Base-by-base conservation (phyloP, 2,797 vertebrate species). In the Tiaroga cobitis region DNA sequence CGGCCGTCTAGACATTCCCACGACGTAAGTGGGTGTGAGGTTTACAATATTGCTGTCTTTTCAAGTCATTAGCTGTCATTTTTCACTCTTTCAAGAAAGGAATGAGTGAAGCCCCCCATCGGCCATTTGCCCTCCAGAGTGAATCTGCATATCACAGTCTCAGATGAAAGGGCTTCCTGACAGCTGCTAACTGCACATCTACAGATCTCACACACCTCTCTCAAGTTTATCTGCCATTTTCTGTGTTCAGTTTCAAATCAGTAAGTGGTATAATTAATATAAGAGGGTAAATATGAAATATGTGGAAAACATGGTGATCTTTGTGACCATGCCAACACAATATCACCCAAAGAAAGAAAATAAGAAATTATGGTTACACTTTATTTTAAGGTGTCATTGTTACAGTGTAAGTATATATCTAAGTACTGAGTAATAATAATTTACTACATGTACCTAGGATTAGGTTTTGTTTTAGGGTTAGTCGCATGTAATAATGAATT, bases 11-110 rank as follows among this genome's bases (percentile, higher is more conserved):
- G 81, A 82, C 81, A 11, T 32, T 24, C 51, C 68, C 80, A 73
- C 68, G 15, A 13, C 2, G 29, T 26, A 21, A 41, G 49, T 19
- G 72, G 51, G 80, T 70, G 51, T 10, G 39, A 72, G 67, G 34
- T 74, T 82, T 82, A 74, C 21, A 82, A 56, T 72, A 15, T 18
- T 32, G n/a, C 68, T 82, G 80, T 59, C 54, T 74, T 73, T 74
- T 46, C n/a, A 59, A 63, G 69, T 74, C 69, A 74, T 46, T 82
- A 63, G 69, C 69, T 74, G 69, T 82, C 56, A 82, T 63, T 74
- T 49, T 74, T 74, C 56, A 82, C 81, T 74, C 70, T 82, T 63
- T 82, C 29, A 26, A 49, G 56, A 69, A 65, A 82, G 69, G 32
- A 76, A 37, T 41, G 67, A 56, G 24, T 4, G 16, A 41, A 81